Evolutionary conservation across 1,140 invertebrate species (phyloP), one percentile per base, ranked within the genome.

Genomic region (Cydia amplana): DNA sequence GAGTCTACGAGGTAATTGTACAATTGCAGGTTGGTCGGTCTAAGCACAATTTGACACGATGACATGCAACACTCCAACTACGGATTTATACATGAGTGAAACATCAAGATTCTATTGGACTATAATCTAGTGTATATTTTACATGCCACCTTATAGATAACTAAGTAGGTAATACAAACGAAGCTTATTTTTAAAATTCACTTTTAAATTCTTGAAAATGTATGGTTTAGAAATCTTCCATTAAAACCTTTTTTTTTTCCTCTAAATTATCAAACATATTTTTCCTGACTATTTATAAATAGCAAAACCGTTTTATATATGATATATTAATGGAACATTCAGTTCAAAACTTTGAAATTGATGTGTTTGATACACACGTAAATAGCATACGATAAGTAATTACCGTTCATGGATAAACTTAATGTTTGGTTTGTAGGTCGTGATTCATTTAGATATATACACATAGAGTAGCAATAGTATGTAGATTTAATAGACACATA

Each of bases 1-100:
- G 63, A 32, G 25, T 25, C 6, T 5, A 40, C 65, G 65, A 70
- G 32, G 65, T 40, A 70, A 70, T 70, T 70, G 43, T 43, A 70
- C 28, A 70, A 70, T 70, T 70, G 65, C 65, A 70, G 64, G 23
- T 32, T n/a, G 64, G 18, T 64, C 55, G 7, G 64, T 32, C 32
- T 23, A 60, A 60, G 18, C 2, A 60, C 18, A 23, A 60, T 60
- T 36, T 70, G 65, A 36, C 36, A 36, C 4, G 5, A 23, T 70
- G 65, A 70, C n/a, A 36, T 36, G 36, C 12, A 23, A 60, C 55
- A 23, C 18, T 60, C n/a, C 4, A n/a, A 60, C 55, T 60, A 25
- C 28, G 28, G 28, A 28, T 60, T 60, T 43, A 10, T 10, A 43
- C 40, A 43, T 14, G 40, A 43, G 10, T 43, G 43, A 46, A 16